These are phyloP conservation scores for Uropsilus gracilis DNA, from an alignment of 2,113 vertebrate genomes.

Conservation along the genomic window DNA sequence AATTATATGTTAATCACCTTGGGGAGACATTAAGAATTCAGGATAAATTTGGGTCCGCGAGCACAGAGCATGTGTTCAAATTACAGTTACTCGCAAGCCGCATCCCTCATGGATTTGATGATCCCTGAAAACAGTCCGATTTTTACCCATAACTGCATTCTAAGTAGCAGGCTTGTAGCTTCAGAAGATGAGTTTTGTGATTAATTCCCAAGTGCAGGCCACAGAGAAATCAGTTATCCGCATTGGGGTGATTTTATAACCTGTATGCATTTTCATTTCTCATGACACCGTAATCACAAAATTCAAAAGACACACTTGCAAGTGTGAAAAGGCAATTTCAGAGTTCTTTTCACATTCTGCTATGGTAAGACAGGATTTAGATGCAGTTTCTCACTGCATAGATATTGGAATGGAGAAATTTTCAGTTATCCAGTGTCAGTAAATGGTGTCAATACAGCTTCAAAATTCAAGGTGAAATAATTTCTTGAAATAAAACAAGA, in stretches of 20 bases:
- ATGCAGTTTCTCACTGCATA: constrained; percentile 28
- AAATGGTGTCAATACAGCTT: background rate
- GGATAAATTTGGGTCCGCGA: background rate
- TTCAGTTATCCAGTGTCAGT: background rate
- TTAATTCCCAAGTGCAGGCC: background rate
- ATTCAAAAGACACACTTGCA: constrained; percentile 5
- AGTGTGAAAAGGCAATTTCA: constrained; percentile 51
- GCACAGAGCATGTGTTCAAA: background rate
- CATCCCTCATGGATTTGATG: background rate
- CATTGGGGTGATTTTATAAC: background rate
- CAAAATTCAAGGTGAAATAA: background rate
- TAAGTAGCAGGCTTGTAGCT: background rate
- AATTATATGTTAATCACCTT: constrained; percentile 20
- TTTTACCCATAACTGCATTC: background rate
- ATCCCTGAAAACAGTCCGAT: background rate
- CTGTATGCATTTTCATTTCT: constrained; percentile 26
- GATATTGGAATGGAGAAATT: constrained; percentile 31
- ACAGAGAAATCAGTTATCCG: background rate
- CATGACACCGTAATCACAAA: background rate
- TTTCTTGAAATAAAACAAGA: background rate
- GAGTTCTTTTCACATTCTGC: background rate
- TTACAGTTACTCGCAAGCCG: background rate
- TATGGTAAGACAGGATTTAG: background rate
- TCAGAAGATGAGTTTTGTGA: background rate
- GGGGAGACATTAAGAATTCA: constrained; percentile 12